Conservation (phyloP, 1,140 invertebrate species). For the Chelonus insularis region DNA sequence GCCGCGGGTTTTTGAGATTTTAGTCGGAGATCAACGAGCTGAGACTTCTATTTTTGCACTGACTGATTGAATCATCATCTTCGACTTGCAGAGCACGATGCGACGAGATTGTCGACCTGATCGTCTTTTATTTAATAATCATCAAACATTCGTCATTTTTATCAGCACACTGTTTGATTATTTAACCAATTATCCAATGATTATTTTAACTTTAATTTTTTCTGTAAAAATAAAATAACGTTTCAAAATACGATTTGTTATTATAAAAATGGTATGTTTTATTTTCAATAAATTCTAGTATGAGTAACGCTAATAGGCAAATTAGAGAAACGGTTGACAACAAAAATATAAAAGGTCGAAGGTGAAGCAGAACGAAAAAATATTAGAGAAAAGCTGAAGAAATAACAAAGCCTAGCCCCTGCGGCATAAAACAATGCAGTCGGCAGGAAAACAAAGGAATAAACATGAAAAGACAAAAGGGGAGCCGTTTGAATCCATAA, state of each 20-base stretch:
- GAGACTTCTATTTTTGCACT: not conserved
- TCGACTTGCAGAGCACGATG: not conserved
- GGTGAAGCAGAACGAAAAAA: slow-evolving; percentile 25
- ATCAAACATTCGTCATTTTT: not conserved
- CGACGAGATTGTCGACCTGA: too few species aligned
- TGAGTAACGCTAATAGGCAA: slow-evolving; percentile 7
- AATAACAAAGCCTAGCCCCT: slow-evolving; percentile 37
- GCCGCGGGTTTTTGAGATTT: slow-evolving; percentile 4
- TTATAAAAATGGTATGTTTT: too few species aligned
- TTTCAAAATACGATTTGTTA: too few species aligned
- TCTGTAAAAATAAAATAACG: too few species aligned
- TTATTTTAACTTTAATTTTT: too few species aligned
- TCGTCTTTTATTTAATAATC: too few species aligned
- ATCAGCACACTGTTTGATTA: too few species aligned
- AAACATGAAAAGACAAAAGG: slow-evolving; percentile 56
- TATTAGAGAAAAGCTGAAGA: slow-evolving; percentile 37
- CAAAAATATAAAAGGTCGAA: not conserved
- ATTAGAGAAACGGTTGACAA: slow-evolving; percentile 8
- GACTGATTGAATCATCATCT: not conserved
- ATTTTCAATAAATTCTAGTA: too few species aligned
- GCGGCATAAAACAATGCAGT: slow-evolving; percentile 50
- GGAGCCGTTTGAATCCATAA: slow-evolving; percentile 57
- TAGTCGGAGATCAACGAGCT: slow-evolving; percentile 15
- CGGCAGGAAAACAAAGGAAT: slow-evolving; percentile 56
- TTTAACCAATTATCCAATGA: too few species aligned